phyloP scores from a whole-genome alignment of 2,888 invertebrate genomes.

The Lithophane socia region DNA sequence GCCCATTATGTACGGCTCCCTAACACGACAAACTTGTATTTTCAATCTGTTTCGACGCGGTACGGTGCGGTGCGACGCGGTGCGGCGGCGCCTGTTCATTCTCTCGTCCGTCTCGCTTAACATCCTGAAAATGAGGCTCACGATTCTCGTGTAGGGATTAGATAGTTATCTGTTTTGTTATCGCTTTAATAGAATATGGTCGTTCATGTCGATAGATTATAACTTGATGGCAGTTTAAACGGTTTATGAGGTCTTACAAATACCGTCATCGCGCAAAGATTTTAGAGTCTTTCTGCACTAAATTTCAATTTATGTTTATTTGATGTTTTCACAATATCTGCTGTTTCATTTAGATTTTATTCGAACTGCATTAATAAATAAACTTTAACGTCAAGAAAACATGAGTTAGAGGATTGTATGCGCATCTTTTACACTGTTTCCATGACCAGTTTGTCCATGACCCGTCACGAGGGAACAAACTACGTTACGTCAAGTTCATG shows the following conservation, averaged over 20 bases:
- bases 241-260: constrained; percentile 11
- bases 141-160: constrained; percentile 40
- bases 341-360: no score
- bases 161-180: constrained; percentile 39
- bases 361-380: constrained; percentile 1
- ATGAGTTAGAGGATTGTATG: constrained; percentile 5
- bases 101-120: constrained; percentile 39
- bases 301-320: neutral
- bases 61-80: constrained; percentile 4
- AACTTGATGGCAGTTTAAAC: constrained; percentile 13
- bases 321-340: no score
- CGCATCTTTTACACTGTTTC: constrained; percentile 17
- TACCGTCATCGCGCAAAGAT: neutral
- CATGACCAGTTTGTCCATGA: constrained; percentile 18
- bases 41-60: constrained; percentile 55
- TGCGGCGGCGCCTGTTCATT: constrained; percentile 48
- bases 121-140: constrained; percentile 55
- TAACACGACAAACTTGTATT: constrained; percentile 70
- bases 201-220: constrained; percentile 28
- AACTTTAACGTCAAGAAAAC: constrained; percentile 1
- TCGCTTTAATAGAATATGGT: constrained; percentile 42
- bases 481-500: neutral
- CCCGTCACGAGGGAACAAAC: neutral
- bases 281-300: neutral
- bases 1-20: constrained; percentile 79